Evolutionary conservation across 2,797 vertebrate species (phyloP), one percentile per base, ranked within the genome.

Genomic region (Premnoplex brunnescens): DNA sequence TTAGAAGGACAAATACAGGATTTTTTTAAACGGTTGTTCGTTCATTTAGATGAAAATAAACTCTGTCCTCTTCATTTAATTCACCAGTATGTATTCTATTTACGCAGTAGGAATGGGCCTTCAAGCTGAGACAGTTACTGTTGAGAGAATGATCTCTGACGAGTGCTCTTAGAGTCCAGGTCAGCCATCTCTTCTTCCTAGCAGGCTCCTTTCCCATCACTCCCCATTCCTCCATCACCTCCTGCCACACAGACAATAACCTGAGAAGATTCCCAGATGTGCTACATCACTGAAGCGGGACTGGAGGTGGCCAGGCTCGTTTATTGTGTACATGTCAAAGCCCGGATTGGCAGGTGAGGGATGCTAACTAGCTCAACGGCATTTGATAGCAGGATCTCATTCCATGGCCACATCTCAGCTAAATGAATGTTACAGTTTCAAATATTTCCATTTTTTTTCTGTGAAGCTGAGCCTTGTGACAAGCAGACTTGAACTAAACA

Each of bases 41-140:
- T 55, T 75, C 8, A 46, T 43, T 86, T 37, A 74, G 56, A 54
- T 19, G 8, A 66, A 87, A 54, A 85, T 17, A 76, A 76, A 66
- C 9, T 26, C 27, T 56, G 12, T n/a, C 66, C 19, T 62, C 17
- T n/a, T 64, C 28, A 34, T 88, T 64, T 71, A 76, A 55, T 14
- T 79, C 66, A 28, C 14, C 4, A 0, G 7, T 58, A 58, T 22
- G 14, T 32, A 22, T 64, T 77, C 17, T 60, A n/a, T 28, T 78
- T 49, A 39, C 0, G 5, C 8, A 64, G 17, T 3, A 37, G 34
- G 48, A 60, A 55, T n/a, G 2, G 26, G 7, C 17, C 27, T 72
- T 41, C 77, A 67, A 60, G 26, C 15, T 71, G 72, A n/a, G 32
- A 21, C 13, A 84, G 26, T 22, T 59, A 0, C 4, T 43, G 22